These are phyloP conservation scores for Limnephilus auricula DNA, from an alignment of 2,888 invertebrate genomes.

Conservation along the genomic window DNA sequence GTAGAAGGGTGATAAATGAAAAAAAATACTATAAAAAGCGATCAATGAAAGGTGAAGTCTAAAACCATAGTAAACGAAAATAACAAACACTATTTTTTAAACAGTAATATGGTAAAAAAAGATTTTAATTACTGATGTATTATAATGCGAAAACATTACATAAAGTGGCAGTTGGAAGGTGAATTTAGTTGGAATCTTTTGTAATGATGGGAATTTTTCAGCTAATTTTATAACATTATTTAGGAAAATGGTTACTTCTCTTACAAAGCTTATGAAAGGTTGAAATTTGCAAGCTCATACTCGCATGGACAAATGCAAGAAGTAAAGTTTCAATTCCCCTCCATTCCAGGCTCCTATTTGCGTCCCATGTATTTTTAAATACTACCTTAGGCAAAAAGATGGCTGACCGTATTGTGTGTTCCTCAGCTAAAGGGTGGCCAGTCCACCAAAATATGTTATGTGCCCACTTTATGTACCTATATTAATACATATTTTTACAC, in stretches of 20 bases:
- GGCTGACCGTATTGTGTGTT: constrained; percentile 4
- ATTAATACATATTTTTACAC: too few species aligned
- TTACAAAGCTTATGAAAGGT: neutral
- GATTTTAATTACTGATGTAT: too few species aligned
- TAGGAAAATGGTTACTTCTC: neutral
- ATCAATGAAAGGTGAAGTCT: too few species aligned
- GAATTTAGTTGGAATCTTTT: neutral
- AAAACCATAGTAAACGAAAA: too few species aligned
- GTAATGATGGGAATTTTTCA: neutral
- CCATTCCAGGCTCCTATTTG: neutral
- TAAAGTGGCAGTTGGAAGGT: neutral
- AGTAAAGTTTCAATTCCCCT: neutral
- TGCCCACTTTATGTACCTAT: too few species aligned
- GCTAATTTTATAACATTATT: neutral
- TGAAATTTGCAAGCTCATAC: neutral
- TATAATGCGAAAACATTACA: neutral
- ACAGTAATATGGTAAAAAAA: too few species aligned
- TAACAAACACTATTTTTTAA: too few species aligned
- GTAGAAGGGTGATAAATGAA: too few species aligned
- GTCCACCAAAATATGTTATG: neutral
- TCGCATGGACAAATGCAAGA: neutral
- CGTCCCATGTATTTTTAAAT: constrained; percentile 1
- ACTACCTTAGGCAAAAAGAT: constrained; percentile 10
- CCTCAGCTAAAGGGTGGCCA: neutral
- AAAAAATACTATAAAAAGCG: too few species aligned